Base-by-base conservation (phyloP, 2,888 invertebrate genomes). In the Athripsodes cinereus region DNA sequence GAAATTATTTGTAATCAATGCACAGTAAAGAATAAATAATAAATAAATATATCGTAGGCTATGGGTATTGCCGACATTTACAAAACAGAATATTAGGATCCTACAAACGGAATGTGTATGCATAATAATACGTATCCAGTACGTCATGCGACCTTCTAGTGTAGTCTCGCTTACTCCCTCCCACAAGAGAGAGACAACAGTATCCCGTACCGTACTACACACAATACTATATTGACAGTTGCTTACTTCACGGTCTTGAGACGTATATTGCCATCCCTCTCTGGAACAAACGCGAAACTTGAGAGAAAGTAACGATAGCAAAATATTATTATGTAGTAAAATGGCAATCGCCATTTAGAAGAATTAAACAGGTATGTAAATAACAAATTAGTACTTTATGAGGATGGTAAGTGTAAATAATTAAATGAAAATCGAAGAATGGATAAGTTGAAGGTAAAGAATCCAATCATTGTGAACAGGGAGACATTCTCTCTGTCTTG, bases 251-350 rank as follows among this genome's bases (percentile, higher is more conserved):
- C 49, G 55, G 35, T 49, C 49, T 26, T n/a, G 52, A 52, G 44
- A 52, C 31, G 34, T 47, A 22, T 59, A 53, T 21, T 26, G 56
- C 57, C 26, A 49, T 60, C 60, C 46, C 47, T 51, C 22, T 57
- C 60, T 53, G 44, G 47, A 52, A 54, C 48, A 59, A 56, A 57
- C 56, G 59, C 59, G 55, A 59, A 60, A 60, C 57, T 50, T 22
- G 53, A 60, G 60, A 60, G 60, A 60, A 60, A 60, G 60, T 60
- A 57, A 60, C 51, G 47, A 57, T 53, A 60, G 53, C 46, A 60
- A 60, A 60, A 60, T 59, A 59, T n/a, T n/a, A 59, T 49, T 50
- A 50, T 53, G 53, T 53, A 56, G 56, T 56, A 53, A 59, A 59
- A 56, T 59, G 59, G 56, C 59, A 52, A 59, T 53, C 59, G 59